Evolutionary conservation across 1,140 invertebrate genomes (phyloP), one percentile per base, ranked within the genome.

Genomic region (Laodelphax striatellus): DNA sequence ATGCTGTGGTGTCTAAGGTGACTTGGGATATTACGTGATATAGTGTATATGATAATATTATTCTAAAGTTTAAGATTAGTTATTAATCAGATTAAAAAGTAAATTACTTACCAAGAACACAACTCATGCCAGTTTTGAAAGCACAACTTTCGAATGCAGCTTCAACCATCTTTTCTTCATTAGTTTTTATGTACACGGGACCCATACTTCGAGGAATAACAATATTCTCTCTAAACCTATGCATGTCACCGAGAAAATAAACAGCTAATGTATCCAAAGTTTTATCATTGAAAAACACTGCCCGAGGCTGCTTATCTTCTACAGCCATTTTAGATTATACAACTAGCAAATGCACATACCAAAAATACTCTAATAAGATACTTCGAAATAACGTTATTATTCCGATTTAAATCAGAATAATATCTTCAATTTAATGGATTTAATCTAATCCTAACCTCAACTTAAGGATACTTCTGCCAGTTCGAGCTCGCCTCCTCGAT

Each of bases 121-220:
- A 93, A 72, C 92, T 94, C 72, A 94, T 87, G 0, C 84, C 67
- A 28, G 91, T 85, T 78, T 97, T 97, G 70, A 97, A 96, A 8
- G 80, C 75, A 73, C 95, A 98, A 70, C 92, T 96, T 76, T 98
- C 94, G 69, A 96, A 86, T 3, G 83, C 78, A 0, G 80, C 75
- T 72, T 94, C 88, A n/a, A 97, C 82, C 67, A 85, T 80, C 75
- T 92, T 90, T 70, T 94, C 90, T 72, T 94, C 88, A 66, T 87
- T 85, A 0, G 86, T 83, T 78, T 92, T 93, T 41, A 93, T 87
- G 58, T 81, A 73, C 5, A 87, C 78, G 8, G 86, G 87, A 10
- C 85, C 87, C 53, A 90, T 74, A 31, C 78, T 79, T 68, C 82
- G 79, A 10, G 90, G 90, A 69, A 94, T 87, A 57, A 93, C 82